These are phyloP conservation scores for Trinorchestia longiramus DNA, from an alignment of 1,140 invertebrate species.

Conservation along the genomic window DNA sequence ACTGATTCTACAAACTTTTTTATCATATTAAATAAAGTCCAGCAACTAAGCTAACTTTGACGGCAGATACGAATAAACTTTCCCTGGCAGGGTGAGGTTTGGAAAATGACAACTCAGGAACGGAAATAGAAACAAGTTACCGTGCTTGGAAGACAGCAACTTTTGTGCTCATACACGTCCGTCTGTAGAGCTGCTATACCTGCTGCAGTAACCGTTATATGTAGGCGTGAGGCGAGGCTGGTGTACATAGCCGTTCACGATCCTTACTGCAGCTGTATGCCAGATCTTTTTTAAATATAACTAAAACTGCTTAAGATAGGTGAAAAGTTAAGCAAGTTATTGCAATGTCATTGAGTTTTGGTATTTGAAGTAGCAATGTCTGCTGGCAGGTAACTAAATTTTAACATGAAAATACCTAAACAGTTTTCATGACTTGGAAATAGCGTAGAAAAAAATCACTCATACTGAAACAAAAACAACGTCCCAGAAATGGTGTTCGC, in stretches of 20 bases:
- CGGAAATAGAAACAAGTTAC: neutral
- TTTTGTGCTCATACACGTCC: neutral
- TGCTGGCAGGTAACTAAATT: neutral
- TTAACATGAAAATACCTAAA: no score
- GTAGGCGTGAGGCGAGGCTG: neutral
- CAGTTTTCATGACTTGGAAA: no score
- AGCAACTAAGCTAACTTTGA: neutral
- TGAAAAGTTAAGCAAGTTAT: neutral
- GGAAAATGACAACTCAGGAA: neutral
- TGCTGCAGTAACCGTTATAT: neutral
- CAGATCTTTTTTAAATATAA: neutral
- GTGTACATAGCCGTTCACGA: neutral
- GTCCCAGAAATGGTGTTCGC: no score
- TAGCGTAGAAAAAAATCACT: no score
- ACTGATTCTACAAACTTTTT: neutral
- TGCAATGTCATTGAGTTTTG: neutral
- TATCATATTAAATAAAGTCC: neutral
- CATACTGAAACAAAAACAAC: no score
- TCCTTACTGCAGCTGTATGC: neutral
- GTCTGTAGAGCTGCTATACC: neutral
- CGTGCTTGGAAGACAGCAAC: neutral
- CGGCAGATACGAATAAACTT: neutral
- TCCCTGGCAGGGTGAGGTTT: neutral
- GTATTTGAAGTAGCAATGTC: neutral
- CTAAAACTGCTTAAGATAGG: neutral